A percentile compares a stretch with the other conserved stretches of the same genome.
Evolutionary conservation across 1,140 invertebrate genomes (phyloP).

Genomic region (Lordiphosa clarofinis): DNA sequence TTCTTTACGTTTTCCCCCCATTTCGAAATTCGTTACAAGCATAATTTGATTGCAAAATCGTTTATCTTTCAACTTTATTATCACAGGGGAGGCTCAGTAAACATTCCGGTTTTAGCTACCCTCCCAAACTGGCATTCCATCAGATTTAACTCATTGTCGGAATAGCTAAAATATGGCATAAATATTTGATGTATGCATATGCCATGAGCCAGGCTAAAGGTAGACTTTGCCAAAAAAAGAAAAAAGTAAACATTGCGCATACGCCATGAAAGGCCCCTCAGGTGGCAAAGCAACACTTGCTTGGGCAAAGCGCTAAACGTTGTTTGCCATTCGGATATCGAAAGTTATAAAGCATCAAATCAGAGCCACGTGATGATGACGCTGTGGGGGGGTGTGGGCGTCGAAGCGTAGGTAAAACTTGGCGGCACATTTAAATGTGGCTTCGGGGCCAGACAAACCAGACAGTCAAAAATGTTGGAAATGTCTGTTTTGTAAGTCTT

Average conservation of each 20-base stretch:
- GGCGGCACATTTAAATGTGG: slow-evolving; percentile 72
- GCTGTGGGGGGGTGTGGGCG: slow-evolving; percentile 21
- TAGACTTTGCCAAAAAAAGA: slow-evolving; percentile 12
- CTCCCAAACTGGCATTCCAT: slow-evolving; percentile 35
- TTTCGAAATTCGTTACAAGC: slow-evolving; percentile 28
- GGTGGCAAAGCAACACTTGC: slow-evolving; percentile 60
- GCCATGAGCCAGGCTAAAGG: slow-evolving; percentile 27
- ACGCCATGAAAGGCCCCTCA: slow-evolving; percentile 42
- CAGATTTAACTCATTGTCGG: slow-evolving; percentile 70
- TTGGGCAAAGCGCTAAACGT: slow-evolving; percentile 68
- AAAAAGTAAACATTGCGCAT: slow-evolving; percentile 61
- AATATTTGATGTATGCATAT: slow-evolving; percentile 72
- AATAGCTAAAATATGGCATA: slow-evolving; percentile 71
- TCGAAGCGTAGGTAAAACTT: slow-evolving; percentile 50
- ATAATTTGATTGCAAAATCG: slow-evolving; percentile 59
- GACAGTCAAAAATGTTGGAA: slow-evolving; percentile 69
- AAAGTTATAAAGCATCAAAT: slow-evolving; percentile 77
- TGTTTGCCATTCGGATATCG: slow-evolving; percentile 75
- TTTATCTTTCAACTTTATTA: slow-evolving; percentile 60
- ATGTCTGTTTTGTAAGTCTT: slow-evolving; percentile 30
- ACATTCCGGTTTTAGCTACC: background rate
- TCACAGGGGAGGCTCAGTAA: slow-evolving; percentile 32
- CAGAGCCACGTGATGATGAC: slow-evolving; percentile 52
- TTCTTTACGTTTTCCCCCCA: background rate
- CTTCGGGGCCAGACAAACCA: slow-evolving; percentile 49